Evolutionary conservation across 1,140 invertebrate genomes (phyloP), one percentile per base, ranked within the genome.

Genomic region (Drosophila sp.): DNA sequence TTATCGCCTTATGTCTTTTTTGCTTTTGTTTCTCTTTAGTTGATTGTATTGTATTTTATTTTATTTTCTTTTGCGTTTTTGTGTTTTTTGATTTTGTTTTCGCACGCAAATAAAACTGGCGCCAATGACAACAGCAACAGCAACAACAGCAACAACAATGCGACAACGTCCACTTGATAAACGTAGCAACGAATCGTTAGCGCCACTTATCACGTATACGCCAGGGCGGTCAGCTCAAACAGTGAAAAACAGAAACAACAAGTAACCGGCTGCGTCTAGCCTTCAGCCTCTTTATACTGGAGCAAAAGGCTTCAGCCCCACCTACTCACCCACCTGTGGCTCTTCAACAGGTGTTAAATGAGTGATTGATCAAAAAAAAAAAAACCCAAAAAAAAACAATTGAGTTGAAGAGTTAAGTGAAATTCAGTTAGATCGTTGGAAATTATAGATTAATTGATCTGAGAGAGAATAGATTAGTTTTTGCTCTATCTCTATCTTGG

Each of bases 191-290:
- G 84, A 50, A 50, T 87, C 84, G 79, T 87, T 87, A 87, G 84
- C 83, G 83, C 83, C 83, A 87, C 83, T 87, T 87, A 87, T 87
- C 83, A 87, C 83, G 83, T 87, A 87, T 87, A 87, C 84, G 83
- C 79, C 84, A 80, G 79, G 84, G 86, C 79, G 79, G 68, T 56
- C 25, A 35, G 23, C n/a, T 27, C 2, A 30, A 66, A 40, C 54
- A 67, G 64, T 66, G 66, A 55, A 10, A 23, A 44, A 32, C 44
- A 55, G 32, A 8, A 40, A 50, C 1, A 62, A 30, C 25, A 44
- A 62, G 11, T 29, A 41, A 38, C 23, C 23, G 35, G 11, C 58
- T 38, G 44, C 23, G 17, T 50, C 23, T 50, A 27, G 23, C 44
- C 44, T 50, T 50, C 44, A 50, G 6, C 44, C 44, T 50, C 44